Percentiles rank a stretch among this genome's conserved stretches.
Conservation (phyloP, 2,113 vertebrate species). For the Phycodurus eques region DNA sequence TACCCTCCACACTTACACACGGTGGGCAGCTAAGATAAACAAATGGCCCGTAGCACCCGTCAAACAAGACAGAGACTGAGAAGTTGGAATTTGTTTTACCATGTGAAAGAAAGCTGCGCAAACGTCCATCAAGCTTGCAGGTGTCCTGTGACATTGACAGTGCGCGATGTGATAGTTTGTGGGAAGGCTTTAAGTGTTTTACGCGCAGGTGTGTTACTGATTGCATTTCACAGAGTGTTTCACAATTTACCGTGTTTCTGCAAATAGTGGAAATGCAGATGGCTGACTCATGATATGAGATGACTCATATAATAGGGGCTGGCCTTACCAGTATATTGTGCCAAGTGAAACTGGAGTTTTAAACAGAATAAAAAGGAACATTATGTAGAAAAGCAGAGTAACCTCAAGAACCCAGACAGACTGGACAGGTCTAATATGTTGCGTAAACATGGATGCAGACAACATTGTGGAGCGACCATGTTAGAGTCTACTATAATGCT, state of each 20-base stretch:
- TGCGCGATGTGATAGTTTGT: not conserved
- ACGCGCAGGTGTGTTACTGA: constrained; percentile 10
- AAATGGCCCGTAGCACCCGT: constrained; percentile 9
- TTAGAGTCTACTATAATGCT: not conserved
- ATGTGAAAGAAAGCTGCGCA: constrained; percentile 18
- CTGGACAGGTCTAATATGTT: not conserved
- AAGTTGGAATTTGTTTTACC: not conserved
- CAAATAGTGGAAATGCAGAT: not conserved
- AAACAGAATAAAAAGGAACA: not conserved
- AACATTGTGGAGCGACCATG: not conserved
- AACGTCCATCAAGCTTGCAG: constrained; percentile 3
- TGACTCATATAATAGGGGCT: too few species aligned
- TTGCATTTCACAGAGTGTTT: constrained; percentile 6
- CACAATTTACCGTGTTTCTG: not conserved
- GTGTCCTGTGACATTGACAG: constrained; percentile 7
- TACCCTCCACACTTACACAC: not conserved
- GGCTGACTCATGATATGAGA: not conserved
- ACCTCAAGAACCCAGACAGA: not conserved
- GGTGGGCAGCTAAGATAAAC: not conserved
- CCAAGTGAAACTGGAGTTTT: not conserved
- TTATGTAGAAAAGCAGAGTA: not conserved
- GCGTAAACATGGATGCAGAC: not conserved
- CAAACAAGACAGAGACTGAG: constrained; percentile 7
- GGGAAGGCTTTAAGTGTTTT: constrained; percentile 5
- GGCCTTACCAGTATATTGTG: not conserved